Conservation (phyloP, 2,888 invertebrate species). For the Lagria hirta region DNA sequence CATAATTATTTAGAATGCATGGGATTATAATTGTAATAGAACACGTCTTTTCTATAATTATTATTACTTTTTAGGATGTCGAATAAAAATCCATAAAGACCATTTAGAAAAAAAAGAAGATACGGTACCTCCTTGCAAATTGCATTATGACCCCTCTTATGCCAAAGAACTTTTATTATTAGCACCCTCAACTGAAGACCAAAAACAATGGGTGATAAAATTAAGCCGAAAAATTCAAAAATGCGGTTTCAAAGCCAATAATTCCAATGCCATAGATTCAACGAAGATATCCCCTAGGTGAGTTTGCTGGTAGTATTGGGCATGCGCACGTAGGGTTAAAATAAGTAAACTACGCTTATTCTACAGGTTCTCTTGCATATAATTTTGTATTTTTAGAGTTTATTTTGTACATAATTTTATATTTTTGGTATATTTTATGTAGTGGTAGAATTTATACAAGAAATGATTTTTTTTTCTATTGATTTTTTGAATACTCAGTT, state of each 20-base stretch:
- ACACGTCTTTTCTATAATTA: too few species aligned
- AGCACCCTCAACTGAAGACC: constrained; percentile 82
- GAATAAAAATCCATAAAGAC: constrained; percentile 96
- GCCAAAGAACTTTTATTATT: constrained; percentile 93
- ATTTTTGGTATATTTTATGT: constrained; percentile 8
- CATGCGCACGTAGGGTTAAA: constrained; percentile 18
- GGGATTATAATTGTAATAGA: too few species aligned
- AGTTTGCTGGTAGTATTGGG: constrained; percentile 43
- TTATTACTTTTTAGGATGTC: constrained; percentile 69
- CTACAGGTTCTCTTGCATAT: constrained; percentile 17
- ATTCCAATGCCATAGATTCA: constrained; percentile 62
- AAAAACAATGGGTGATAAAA: constrained; percentile 90
- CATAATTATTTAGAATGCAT: too few species aligned
- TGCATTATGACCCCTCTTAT: constrained; percentile 90
- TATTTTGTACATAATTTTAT: constrained; percentile 9
- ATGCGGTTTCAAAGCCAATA: constrained; percentile 87
- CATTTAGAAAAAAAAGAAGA: constrained; percentile 87
- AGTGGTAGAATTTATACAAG: constrained; percentile 9
- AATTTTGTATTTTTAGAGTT: constrained; percentile 15
- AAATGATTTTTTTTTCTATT: constrained; percentile 12
- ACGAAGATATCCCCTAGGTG: constrained; percentile 77
- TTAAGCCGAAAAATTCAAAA: constrained; percentile 91
- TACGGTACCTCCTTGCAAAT: constrained; percentile 91
- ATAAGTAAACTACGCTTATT: constrained; percentile 22
- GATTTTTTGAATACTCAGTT: constrained; percentile 21